Percentiles rank a stretch among this genome's conserved stretches.
Conservation (phyloP, 2,113 vertebrate species). For the Ophiodon elongatus region DNA sequence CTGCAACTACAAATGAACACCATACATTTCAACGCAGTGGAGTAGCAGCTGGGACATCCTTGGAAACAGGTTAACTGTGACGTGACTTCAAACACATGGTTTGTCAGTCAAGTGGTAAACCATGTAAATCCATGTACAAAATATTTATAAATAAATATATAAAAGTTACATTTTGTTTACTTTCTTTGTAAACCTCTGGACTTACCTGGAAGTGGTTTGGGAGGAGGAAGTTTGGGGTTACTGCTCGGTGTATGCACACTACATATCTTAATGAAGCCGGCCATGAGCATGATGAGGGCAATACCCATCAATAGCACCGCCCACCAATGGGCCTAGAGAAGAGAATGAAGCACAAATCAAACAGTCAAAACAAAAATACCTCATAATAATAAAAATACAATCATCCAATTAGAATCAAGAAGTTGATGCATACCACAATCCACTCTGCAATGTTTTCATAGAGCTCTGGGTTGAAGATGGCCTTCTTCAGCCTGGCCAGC, state of each 20-base stretch:
- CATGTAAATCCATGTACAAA: not conserved
- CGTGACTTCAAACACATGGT: not conserved
- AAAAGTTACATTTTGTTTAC: not conserved
- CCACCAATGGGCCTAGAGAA: slow-evolving; percentile 95
- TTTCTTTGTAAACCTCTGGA: slow-evolving; percentile 1
- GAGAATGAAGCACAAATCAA: slow-evolving; percentile 23
- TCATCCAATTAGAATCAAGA: not conserved
- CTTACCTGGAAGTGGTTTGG: slow-evolving; percentile 98
- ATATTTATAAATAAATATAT: not conserved
- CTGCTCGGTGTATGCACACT: slow-evolving; percentile 99
- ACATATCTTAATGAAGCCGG: slow-evolving; percentile 99
- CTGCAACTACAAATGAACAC: not conserved
- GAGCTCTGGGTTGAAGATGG: slow-evolving; percentile 97
- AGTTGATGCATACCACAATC: slow-evolving; percentile 91
- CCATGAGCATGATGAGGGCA: slow-evolving; percentile 99
- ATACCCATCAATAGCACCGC: slow-evolving; percentile 98
- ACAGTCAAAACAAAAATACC: slow-evolving; percentile 83
- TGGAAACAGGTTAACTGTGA: not conserved
- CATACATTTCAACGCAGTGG: not conserved
- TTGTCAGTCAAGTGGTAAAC: not conserved
- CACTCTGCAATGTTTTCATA: slow-evolving; percentile 99
- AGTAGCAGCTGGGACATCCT: not conserved
- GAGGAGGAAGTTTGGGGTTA: slow-evolving; percentile 98
- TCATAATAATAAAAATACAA: not conserved
- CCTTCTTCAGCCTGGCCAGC: slow-evolving; percentile 96